Evolutionary conservation across 2,113 vertebrate species (phyloP), one percentile per base, ranked within the genome.

Genomic region (Sigmodon hispidus): DNA sequence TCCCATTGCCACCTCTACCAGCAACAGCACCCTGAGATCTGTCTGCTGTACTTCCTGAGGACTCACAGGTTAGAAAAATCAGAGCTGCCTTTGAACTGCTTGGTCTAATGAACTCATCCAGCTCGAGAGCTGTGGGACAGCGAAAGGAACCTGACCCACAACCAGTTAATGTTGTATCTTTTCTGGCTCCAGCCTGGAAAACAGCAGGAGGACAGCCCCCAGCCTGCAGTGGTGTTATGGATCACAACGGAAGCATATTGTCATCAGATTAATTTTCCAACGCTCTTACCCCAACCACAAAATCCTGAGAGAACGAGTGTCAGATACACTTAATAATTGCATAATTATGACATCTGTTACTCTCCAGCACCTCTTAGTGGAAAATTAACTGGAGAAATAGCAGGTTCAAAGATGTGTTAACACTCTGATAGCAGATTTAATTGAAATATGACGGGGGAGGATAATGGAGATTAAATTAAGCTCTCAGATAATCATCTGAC

Each of bases 341-440:
- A 99, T 99, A 99, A 99, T 99, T 99, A 99, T 99, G 99, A 99
- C 99, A 99, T 99, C 98, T 99, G 99, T 99, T 99, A 99, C 97
- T 99, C 98, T 98, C 69, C 97, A 98, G 98, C 97, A 98, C 98
- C 98, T 99, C 98, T 99, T 98, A 99, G 98, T 98, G 98, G 98
- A 98, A 99, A 99, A 99, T 99, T 99, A 99, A 99, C 98, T 97
- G 96, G 98, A 98, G 98, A 98, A 99, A 98, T 99, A 98, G 97
- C 98, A 98, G 98, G 98, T 98, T 99, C 99, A 99, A 99, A 99
- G 98, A 98, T 97, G 98, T 98, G 98, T 99, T 99, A 99, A 99
- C 97, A 97, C 99, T 98, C 98, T 98, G 98, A 98, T 98, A 99
- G 98, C 98, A 98, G 98, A 98, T 98, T 98, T 99, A 99, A 99